These are phyloP conservation scores for Sebastes nivosus DNA, from an alignment of 2,797 vertebrate species.

Conservation along the genomic window DNA sequence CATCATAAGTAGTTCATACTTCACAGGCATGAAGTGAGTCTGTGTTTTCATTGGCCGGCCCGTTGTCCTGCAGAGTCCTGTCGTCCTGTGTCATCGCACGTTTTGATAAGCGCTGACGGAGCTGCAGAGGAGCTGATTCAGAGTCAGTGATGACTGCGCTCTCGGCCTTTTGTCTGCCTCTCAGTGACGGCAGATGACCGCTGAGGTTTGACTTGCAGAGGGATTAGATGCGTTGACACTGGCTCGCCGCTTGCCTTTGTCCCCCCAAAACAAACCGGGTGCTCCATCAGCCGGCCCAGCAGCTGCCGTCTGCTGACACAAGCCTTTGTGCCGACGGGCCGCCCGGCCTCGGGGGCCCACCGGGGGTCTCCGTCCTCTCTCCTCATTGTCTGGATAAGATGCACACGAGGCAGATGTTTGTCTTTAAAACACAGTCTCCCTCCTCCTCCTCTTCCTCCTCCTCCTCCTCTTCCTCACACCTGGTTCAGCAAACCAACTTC, in stretches of 20 bases:
- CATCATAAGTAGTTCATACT: not conserved
- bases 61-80: not conserved
- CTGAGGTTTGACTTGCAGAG: slow-evolving; percentile 39
- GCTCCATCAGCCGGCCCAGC: slow-evolving; percentile 56
- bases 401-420: slow-evolving; percentile 65
- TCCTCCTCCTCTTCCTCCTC: not conserved
- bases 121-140: slow-evolving; percentile 29
- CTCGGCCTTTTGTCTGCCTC: slow-evolving; percentile 49
- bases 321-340: slow-evolving; percentile 68
- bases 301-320: slow-evolving; percentile 77
- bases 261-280: slow-evolving; percentile 67
- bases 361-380: slow-evolving; percentile 13
- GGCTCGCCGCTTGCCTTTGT: slow-evolving; percentile 74
- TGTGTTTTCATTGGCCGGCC: not conserved
- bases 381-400: slow-evolving; percentile 56
- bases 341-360: slow-evolving; percentile 18
- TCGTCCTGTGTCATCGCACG: slow-evolving; percentile 31
- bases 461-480: slow-evolving; percentile 1
- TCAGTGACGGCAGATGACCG: slow-evolving; percentile 35
- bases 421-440: not conserved
- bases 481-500: not conserved
- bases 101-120: slow-evolving; percentile 22
- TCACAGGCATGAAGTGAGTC: not conserved
- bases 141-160: slow-evolving; percentile 7
- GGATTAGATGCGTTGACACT: slow-evolving; percentile 77